phyloP scores from a whole-genome alignment of 2,113 vertebrate genomes.

The Pituophis catenifer region DNA sequence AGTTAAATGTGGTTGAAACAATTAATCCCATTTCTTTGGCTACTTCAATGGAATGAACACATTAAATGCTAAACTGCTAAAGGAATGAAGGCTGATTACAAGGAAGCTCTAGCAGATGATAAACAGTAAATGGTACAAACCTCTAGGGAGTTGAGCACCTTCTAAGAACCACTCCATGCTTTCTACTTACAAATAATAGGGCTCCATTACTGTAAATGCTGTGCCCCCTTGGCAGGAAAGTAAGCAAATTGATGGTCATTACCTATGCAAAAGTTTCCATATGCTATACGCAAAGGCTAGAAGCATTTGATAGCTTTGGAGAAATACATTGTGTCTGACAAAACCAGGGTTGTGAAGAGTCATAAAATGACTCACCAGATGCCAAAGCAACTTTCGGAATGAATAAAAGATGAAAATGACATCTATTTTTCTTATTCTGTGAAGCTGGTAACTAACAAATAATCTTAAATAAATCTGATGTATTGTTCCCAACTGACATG shows the following conservation, averaged over 20 bases:
- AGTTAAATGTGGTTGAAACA: not conserved
- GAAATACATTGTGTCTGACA: not conserved
- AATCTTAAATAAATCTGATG: conserved; percentile 49
- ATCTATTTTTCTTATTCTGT: conserved; percentile 15
- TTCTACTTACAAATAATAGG: not conserved
- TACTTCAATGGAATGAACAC: fast-evolving
- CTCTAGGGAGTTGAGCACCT: not conserved
- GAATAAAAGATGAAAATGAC: conserved; percentile 26
- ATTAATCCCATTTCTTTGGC: not conserved
- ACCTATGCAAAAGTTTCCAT: not conserved
- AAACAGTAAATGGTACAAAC: not conserved
- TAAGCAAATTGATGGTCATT: not conserved
- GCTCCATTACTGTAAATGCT: not conserved
- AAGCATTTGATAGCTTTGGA: not conserved
- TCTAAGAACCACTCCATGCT: not conserved
- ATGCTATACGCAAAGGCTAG: not conserved
- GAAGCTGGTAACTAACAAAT: conserved; percentile 33
- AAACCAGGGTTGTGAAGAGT: not conserved
- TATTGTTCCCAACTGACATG: conserved; percentile 32
- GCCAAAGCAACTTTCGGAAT: conserved; percentile 25
- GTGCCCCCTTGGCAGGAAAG: not conserved
- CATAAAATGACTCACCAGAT: conserved; percentile 8
- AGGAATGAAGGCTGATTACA: not conserved
- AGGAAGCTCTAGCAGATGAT: not conserved
- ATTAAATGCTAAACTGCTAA: not conserved